Percentiles rank a stretch among this genome's conserved stretches.
Conservation (phyloP, 1,140 invertebrate genomes). For the Acromyrmex charruanus region DNA sequence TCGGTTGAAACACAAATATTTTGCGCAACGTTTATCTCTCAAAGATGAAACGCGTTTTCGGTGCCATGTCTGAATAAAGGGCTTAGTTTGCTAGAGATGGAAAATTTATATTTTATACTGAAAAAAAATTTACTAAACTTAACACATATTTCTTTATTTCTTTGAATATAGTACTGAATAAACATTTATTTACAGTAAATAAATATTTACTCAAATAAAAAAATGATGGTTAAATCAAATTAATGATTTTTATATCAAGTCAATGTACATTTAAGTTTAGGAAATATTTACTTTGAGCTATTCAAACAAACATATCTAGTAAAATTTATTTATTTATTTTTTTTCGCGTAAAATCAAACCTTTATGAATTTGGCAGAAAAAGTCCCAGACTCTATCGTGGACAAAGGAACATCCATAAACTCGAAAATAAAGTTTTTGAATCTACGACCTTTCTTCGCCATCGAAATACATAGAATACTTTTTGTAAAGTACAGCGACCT, state of each 20-base stretch:
- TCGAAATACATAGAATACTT: background rate
- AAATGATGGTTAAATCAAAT: no score
- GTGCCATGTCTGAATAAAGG: background rate
- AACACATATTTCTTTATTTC: no score
- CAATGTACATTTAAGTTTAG: no score
- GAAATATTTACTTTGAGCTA: no score
- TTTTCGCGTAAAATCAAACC: background rate
- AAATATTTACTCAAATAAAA: no score
- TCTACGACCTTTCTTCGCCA: background rate
- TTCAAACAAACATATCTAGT: no score
- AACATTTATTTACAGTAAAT: no score
- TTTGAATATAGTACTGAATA: no score
- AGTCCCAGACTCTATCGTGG: no score
- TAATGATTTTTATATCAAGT: no score
- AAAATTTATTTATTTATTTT: no score
- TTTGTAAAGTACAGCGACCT: background rate
- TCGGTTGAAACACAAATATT: background rate
- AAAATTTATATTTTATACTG: background rate
- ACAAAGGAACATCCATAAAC: background rate
- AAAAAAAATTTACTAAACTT: no score
- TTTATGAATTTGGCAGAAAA: background rate
- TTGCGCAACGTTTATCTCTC: background rate
- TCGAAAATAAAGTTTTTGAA: background rate
- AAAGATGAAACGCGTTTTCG: background rate
- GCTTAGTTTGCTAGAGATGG: background rate